These are phyloP conservation scores for Tenthredo amoena DNA, from an alignment of 2,888 invertebrate genomes.

Conservation along the genomic window DNA sequence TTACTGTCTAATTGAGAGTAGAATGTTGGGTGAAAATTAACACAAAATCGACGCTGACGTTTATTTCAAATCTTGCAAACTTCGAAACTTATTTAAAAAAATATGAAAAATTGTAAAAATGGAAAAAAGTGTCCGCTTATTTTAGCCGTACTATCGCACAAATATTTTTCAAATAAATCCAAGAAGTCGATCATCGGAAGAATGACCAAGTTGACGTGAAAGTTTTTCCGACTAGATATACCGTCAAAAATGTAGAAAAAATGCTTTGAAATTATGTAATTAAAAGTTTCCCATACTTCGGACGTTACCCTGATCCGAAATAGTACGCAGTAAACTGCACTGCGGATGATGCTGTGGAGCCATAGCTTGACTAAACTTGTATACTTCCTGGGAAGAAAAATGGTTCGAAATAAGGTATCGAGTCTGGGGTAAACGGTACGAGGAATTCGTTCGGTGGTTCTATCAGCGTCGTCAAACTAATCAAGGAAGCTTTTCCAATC, in stretches of 20 bases:
- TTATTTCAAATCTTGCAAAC: too few species aligned
- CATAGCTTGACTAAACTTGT: background rate
- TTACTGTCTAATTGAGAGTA: background rate
- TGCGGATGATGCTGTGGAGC: background rate
- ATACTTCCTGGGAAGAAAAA: background rate
- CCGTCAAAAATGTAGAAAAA: too few species aligned
- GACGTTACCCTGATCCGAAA: background rate
- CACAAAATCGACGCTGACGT: background rate
- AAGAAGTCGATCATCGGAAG: background rate
- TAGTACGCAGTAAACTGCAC: background rate
- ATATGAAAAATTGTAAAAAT: too few species aligned
- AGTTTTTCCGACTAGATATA: too few species aligned
- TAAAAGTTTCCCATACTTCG: background rate
- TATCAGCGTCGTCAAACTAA: conserved; percentile 50
- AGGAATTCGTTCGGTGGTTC: background rate
- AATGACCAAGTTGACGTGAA: too few species aligned
- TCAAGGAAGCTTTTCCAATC: conserved; percentile 47
- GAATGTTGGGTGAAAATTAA: background rate
- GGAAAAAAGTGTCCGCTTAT: too few species aligned
- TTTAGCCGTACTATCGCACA: background rate
- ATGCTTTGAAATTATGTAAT: too few species aligned
- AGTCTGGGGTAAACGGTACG: background rate
- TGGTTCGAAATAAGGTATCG: background rate
- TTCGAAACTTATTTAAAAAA: too few species aligned
- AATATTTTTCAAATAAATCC: background rate